Conservation (phyloP, 2,797 vertebrate species). For the Cossypha dichroa region DNA sequence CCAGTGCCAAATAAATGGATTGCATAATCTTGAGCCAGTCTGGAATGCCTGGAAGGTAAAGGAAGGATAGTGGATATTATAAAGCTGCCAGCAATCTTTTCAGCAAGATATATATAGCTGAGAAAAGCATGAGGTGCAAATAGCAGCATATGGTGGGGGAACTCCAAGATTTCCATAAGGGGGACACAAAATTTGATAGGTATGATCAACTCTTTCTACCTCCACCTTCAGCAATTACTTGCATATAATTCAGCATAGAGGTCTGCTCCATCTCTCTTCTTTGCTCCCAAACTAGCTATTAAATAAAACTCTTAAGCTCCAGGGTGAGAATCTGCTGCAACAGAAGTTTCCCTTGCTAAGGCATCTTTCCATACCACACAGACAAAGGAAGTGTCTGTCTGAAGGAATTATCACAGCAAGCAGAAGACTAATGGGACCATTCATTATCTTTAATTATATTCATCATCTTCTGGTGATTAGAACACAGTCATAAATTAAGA, state of each 20-base stretch:
- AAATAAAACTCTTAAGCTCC: not conserved
- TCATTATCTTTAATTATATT: slow-evolving; percentile 76
- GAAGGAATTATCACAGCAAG: slow-evolving; percentile 60
- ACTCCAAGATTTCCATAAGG: not conserved
- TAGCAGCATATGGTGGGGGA: not conserved
- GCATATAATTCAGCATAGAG: not conserved
- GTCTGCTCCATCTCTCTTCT: not conserved
- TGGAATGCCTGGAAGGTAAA: not conserved
- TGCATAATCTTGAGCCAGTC: not conserved
- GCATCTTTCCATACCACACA: not conserved
- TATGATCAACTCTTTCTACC: not conserved
- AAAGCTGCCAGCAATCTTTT: not conserved
- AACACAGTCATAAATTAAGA: slow-evolving; percentile 73
- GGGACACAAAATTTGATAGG: not conserved
- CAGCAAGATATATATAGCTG: not conserved
- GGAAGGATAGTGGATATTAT: not conserved
- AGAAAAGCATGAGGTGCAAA: not conserved
- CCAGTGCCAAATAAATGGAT: not conserved
- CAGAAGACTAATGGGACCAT: slow-evolving; percentile 68
- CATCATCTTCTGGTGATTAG: slow-evolving; percentile 76
- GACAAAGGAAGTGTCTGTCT: slow-evolving; percentile 52
- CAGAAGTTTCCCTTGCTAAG: not conserved
- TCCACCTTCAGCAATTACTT: not conserved
- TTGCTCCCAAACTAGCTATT: not conserved
- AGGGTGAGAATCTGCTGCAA: not conserved